Base-by-base conservation (phyloP, 2,113 vertebrate genomes). In the Atlantisia rogersi region DNA sequence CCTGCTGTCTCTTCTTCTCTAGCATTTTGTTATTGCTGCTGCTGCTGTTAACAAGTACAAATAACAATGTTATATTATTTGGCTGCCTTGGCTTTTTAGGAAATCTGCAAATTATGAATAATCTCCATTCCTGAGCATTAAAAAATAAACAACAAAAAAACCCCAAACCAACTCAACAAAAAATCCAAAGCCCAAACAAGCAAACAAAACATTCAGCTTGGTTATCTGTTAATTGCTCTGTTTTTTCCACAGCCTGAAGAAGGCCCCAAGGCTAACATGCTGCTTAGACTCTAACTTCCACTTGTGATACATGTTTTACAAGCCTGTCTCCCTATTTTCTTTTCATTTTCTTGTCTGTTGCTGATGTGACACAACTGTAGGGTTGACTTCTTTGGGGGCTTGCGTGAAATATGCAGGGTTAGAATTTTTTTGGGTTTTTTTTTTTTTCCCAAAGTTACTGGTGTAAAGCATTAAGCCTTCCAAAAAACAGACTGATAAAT, bases 31-130 rank as follows among this genome's bases (percentile, higher is more conserved):
- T 96, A 82, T 76, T 91, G 95, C 88, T 94, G 65, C 91, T 82
- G 70, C 56, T 69, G 88, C 32, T 95, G 90, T 80, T 91, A 96
- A 89, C 94, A 89, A 96, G 83, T 92, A 94, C 94, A 94, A 92
- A 94, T 85, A 96, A 95, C 81, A 89, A 22, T 69, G 91, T 91
- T 89, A 58, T 19, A 68, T 91, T 86, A 92, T 83, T 95, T 95
- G 29, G 25, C 63, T 95, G 70, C 79, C 65, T 94, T 88, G 74
- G 63, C 95, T 92, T 86, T 97, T 91, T 78, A 95, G 93, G 90
- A 96, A 95, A 90, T 92, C 46, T 87, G 39, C 81, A 88, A 82
- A 89, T 95, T 76, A 76, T 78, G 64, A 90, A 77, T 93, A 82
- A 74, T 86, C 62, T 74, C 75, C 65, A 39, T 71, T 94, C 32